phyloP scores from a whole-genome alignment of 2,113 vertebrate species.

The Cyanoderma ruficeps region DNA sequence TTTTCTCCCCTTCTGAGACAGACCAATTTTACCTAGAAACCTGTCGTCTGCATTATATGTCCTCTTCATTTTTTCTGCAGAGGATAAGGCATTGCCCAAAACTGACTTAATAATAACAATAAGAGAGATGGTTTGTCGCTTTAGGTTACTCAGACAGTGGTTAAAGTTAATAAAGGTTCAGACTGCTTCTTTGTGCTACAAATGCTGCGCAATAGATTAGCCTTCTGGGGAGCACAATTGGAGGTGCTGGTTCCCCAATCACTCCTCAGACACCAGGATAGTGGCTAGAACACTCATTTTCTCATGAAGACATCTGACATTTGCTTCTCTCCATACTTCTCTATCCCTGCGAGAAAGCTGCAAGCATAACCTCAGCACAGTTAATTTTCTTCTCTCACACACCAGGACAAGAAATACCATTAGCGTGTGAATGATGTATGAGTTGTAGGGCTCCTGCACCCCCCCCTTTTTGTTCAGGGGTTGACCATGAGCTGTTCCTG shows the following conservation, averaged over 20 bases:
- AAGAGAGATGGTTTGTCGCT: not conserved
- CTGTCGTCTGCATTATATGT: not conserved
- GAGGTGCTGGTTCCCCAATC: not conserved
- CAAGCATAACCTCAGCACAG: not conserved
- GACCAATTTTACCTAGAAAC: not conserved
- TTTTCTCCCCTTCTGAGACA: conserved; percentile 1
- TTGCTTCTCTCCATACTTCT: not conserved
- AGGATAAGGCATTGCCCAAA: not conserved
- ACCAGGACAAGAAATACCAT: not conserved
- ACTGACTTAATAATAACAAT: not conserved
- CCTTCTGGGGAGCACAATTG: not conserved
- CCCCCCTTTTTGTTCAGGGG: not conserved
- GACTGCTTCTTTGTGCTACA: not conserved
- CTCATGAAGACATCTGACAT: not conserved
- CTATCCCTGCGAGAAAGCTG: not conserved
- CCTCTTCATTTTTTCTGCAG: not conserved
- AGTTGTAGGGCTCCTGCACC: not conserved
- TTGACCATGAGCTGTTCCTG: not conserved
- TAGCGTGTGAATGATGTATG: not conserved
- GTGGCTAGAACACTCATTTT: not conserved
- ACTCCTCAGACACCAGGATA: not conserved
- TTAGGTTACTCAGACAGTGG: not conserved
- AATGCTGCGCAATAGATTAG: not conserved
- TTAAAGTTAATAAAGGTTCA: not conserved
- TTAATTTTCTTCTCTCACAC: not conserved